Conservation (phyloP, 2,797 vertebrate species). For the Denticeps clupeoides region DNA sequence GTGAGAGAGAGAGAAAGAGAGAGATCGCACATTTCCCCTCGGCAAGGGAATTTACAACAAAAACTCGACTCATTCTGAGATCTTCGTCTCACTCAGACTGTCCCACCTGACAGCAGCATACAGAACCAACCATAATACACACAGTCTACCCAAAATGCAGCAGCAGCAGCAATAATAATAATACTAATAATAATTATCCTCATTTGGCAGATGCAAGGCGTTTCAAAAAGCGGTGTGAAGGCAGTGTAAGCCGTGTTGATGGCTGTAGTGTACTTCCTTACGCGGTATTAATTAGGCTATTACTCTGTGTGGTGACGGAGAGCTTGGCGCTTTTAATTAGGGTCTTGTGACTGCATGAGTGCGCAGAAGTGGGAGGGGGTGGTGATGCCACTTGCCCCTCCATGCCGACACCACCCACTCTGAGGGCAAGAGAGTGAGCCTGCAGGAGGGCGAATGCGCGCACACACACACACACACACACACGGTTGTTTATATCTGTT, state of each 20-base stretch:
- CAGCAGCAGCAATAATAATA: neutral
- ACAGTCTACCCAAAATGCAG: too few species aligned
- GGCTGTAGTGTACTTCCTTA: slow-evolving; percentile 58
- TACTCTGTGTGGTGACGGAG: slow-evolving; percentile 68
- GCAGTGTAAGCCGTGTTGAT: slow-evolving; percentile 58
- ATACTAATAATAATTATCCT: slow-evolving; percentile 9
- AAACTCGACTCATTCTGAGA: slow-evolving; percentile 11
- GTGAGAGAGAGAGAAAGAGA: neutral
- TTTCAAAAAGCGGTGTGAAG: slow-evolving; percentile 1
- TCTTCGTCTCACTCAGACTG: neutral
- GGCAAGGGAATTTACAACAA: slow-evolving; percentile 16
- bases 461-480: neutral
- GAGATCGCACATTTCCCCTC: slow-evolving; percentile 14
- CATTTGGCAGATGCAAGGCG: neutral
- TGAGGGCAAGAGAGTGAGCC: neutral
- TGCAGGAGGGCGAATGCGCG: neutral
- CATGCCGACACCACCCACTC: slow-evolving; percentile 49
- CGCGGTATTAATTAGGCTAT: slow-evolving; percentile 69
- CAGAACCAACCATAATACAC: slow-evolving; percentile 21
- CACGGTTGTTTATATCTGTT: slow-evolving; percentile 27
- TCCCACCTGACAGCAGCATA: too few species aligned
- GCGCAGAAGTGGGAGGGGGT: slow-evolving; percentile 50
- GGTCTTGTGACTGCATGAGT: slow-evolving; percentile 64
- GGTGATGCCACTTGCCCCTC: slow-evolving; percentile 51
- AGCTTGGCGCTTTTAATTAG: slow-evolving; percentile 76